Evolutionary conservation across 2,113 vertebrate genomes (phyloP).

Genomic region (Gobius niger): DNA sequence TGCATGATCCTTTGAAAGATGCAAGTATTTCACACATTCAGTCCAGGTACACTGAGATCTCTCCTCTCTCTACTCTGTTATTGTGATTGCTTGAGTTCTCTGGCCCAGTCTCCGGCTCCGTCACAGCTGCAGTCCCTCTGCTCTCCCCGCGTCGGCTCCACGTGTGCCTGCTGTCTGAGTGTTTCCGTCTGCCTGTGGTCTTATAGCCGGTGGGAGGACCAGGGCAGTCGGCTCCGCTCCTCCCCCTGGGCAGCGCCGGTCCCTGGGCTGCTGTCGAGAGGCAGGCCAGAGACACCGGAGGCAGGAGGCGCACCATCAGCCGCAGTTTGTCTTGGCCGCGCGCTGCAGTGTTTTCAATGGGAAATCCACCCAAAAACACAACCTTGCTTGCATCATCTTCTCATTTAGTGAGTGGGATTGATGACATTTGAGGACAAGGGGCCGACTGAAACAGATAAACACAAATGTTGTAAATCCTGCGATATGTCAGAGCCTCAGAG

Average conservation of each 20-base stretch:
- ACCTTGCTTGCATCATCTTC: conserved; percentile 38
- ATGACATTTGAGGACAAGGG: conserved; percentile 23
- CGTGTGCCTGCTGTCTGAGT: conserved; percentile 80
- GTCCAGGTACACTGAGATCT: neutral
- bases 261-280: conserved; percentile 71
- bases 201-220: conserved; percentile 81
- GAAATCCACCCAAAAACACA: conserved; percentile 64
- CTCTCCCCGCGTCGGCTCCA: conserved; percentile 66
- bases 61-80: conserved; percentile 33
- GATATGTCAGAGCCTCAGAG: conserved; percentile 3
- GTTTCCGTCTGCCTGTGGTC: conserved; percentile 76
- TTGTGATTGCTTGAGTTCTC: neutral
- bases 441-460: conserved; percentile 25
- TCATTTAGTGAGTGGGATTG: conserved; percentile 11
- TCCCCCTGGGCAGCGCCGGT: conserved; percentile 58
- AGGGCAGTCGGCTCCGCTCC: conserved; percentile 49
- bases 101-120: conserved; percentile 9
- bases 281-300: conserved; percentile 71
- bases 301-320: conserved; percentile 69
- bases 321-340: conserved; percentile 72
- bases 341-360: conserved; percentile 49
- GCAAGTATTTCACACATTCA: conserved; percentile 1
- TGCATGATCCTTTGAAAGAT: conserved; percentile 6
- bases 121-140: conserved; percentile 22
- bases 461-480: conserved; percentile 10